phyloP scores from a whole-genome alignment of 2,888 invertebrate genomes.

The Clusia tigrina region DNA sequence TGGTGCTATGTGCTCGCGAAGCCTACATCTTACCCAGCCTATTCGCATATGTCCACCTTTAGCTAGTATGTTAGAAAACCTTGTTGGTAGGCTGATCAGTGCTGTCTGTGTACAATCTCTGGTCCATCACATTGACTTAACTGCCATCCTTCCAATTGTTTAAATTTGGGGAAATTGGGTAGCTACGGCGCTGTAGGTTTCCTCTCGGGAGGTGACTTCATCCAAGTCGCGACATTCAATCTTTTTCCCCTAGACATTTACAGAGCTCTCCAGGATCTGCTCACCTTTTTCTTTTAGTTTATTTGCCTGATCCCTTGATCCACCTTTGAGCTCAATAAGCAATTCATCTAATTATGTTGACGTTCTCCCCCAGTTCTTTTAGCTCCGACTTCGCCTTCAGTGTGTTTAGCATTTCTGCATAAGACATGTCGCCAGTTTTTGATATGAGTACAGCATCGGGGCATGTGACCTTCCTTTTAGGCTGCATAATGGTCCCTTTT shows the following conservation, averaged over 20 bases:
- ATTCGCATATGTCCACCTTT: neutral
- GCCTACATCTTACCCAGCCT: constrained; percentile 11
- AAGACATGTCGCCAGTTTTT: constrained; percentile 3
- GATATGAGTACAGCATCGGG: constrained; percentile 2
- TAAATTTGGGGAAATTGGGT: neutral
- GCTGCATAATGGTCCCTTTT: neutral
- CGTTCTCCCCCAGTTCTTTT: constrained; percentile 16
- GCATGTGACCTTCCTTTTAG: neutral
- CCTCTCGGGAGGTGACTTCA: constrained; percentile 1
- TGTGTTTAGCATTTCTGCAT: constrained; percentile 12
- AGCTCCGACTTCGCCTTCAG: constrained; percentile 16
- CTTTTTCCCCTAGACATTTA: too few species aligned
- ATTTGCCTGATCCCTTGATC: neutral
- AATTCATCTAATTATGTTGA: constrained; percentile 13
- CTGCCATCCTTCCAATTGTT: neutral
- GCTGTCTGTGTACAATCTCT: neutral
- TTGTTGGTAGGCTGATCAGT: neutral
- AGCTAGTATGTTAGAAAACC: neutral
- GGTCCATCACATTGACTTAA: neutral
- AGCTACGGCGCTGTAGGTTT: neutral
- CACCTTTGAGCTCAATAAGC: neutral
- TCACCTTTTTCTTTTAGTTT: constrained; percentile 7
- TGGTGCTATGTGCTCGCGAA: neutral
- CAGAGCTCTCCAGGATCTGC: neutral
- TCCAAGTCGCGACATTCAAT: constrained; percentile 6